Base-by-base conservation (phyloP, 2,888 invertebrate genomes). In the Mimumesa dahlbomi region DNA sequence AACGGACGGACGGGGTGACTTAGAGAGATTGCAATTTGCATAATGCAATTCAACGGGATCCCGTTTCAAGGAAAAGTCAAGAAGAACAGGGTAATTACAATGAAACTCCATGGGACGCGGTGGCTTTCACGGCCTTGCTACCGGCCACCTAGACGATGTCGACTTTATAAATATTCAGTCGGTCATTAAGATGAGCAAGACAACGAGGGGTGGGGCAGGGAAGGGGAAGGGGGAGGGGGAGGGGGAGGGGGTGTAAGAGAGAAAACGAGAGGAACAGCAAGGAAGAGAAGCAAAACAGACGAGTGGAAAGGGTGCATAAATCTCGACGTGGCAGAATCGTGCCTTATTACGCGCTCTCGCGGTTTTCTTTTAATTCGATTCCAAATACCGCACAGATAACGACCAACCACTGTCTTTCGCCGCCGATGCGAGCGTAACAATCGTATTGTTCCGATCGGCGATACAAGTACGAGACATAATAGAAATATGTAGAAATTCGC, bases 51-150 rank as follows among this genome's bases (percentile, higher is more conserved):
- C 86, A 85, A 84, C 84, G 81, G 79, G 82, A 85, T 85, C 83
- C 82, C 82, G 84, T 84, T 86, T 85, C 85, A 82, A 82, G 85
- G 81, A 85, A 87, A 84, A 87, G 86, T 88, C 86, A 84, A 86
- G 85, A 88, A 84, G 87, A 87, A 88, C 88, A 88, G 86, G 87
- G 85, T 87, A 88, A 88, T 88, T 88, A 87, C 88, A 87, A 87
- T 86, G 87, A 88, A 88, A 87, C 84, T 87, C 85, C 85, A 87
- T 86, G 86, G 85, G 85, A 85, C 85, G 80, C 81, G 81, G 80
- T 78, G 82, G 85, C 77, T 80, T 81, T 84, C 84, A 78, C 78
- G 75, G 79, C 79, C 82, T 77, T 83, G 72, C 77, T 77, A 77
- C 81, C 75, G 83, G 77, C 75, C 82, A 79, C 77, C 79, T 77